Base-by-base conservation (phyloP, 1,140 invertebrate genomes). In the Plectrocnemia conspersa region DNA sequence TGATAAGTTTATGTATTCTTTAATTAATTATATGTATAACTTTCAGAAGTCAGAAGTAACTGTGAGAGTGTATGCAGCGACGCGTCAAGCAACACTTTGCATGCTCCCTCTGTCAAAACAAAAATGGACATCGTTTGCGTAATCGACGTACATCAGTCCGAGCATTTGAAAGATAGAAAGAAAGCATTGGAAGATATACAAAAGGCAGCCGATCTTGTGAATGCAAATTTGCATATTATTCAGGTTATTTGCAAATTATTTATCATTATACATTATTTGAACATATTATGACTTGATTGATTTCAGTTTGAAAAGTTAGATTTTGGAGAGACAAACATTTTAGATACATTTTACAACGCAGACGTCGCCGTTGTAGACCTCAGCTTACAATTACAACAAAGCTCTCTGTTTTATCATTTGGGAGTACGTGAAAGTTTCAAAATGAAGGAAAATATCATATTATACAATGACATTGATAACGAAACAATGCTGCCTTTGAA, bases 311-410 rank as follows among this genome's bases (percentile, higher is more conserved):
- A 91, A 65, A 89, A 89, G 67, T 70, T 91, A 25, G 88, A 91
- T 71, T 91, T 90, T 75, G 88, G 88, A 2, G 88, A 92, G 72
- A 83, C 86, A 47, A 89, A 88, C 72, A 86, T 88, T 3, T 63
- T 90, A 64, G 88, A 90, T 59, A 88, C 82, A 64, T 91, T 91
- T 72, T 97, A 98, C 72, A 96, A 97, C 82, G 95, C 96, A 0
- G 97, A 99, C 78, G 92, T 98, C 19, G 95, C 91, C 1, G 81
- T 99, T 18, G 91, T 99, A 23, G 97, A 99, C 76, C 79, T 99
- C 60, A 94, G 91, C 33, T 76, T 96, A 38, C 83, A 91, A 65
- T 68, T 88, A 24, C 94, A 97, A 73, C 91, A 94, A 69, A 89
- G 85, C 64, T 84, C 92, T 0, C 75, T 99, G 18, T 92, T 96